A percentile compares a stretch with the other conserved stretches of the same genome.
Evolutionary conservation across 2,888 invertebrate species (phyloP).

Genomic region (Macrostomum cliftonense): DNA sequence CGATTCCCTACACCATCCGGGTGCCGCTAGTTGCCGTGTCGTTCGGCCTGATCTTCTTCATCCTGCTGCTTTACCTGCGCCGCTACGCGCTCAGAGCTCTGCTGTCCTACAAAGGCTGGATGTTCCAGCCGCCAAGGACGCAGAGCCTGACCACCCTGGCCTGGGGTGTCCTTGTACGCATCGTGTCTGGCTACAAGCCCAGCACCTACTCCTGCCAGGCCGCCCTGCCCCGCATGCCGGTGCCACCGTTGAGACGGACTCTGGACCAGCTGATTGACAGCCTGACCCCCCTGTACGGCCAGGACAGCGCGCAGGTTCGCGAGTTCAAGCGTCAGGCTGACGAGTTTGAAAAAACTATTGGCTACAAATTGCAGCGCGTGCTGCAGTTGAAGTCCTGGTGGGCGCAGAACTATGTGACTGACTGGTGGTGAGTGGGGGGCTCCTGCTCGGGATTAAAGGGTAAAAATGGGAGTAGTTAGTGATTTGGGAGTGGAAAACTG

Average conservation of each 20-base stretch:
- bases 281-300: conserved; percentile 35
- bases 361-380: conserved; percentile 36
- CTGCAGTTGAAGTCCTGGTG: conserved; percentile 40
- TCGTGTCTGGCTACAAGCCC: conserved; percentile 24
- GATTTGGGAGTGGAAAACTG: too few relatives aligned
- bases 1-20: conserved; percentile 12
- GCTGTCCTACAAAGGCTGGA: conserved; percentile 27
- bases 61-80: conserved; percentile 34
- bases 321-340: conserved; percentile 20
- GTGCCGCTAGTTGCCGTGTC: conserved; percentile 1
- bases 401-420: conserved; percentile 40
- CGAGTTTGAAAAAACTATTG: conserved; percentile 34
- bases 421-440: conserved; percentile 38
- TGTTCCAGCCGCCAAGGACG: conserved; percentile 34
- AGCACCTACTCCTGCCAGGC: conserved; percentile 27
- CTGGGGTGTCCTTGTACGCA: conserved; percentile 30
- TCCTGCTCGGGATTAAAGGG: too few relatives aligned
- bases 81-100: conserved; percentile 32
- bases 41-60: conserved; percentile 37
- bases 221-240: conserved; percentile 24
- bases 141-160: conserved; percentile 31
- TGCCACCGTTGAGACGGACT: conserved; percentile 24
- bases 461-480: too few relatives aligned
- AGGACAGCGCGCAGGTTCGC: conserved; percentile 26
- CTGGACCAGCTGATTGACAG: conserved; percentile 32